Percentiles rank a stretch among this genome's conserved stretches.
Evolutionary conservation across 2,888 invertebrate genomes (phyloP).

Genomic region (Craniophora ligustri): DNA sequence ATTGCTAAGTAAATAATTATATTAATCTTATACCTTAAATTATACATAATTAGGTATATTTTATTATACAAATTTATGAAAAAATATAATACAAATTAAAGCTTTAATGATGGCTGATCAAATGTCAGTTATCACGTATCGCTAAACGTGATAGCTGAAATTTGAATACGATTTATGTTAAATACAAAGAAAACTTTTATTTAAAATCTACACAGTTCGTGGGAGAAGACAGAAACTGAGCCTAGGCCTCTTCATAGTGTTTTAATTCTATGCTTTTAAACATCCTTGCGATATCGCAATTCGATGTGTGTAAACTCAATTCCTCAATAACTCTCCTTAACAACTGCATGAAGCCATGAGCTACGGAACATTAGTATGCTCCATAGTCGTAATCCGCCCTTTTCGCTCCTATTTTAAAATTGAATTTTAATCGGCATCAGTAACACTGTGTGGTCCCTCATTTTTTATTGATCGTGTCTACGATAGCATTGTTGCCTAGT

Average conservation of each 20-base stretch:
- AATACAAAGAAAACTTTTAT: no score
- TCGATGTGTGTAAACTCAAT: slow-evolving; percentile 49
- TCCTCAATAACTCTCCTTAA: slow-evolving; percentile 42
- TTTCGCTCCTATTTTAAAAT: slow-evolving; percentile 3
- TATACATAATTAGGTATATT: no score
- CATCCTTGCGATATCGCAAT: slow-evolving; percentile 59
- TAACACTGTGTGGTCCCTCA: slow-evolving; percentile 65
- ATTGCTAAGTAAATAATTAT: no score
- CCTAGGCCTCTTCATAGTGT: slow-evolving; percentile 10
- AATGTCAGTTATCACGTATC: no score
- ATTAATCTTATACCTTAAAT: no score
- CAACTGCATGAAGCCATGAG: slow-evolving; percentile 51
- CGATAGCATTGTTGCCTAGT: slow-evolving; percentile 59
- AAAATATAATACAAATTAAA: no score
- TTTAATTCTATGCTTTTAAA: slow-evolving; percentile 34
- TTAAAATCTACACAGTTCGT: no score
- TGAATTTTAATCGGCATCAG: slow-evolving; percentile 6
- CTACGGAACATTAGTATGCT: slow-evolving; percentile 14
- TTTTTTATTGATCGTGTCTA: slow-evolving; percentile 64
- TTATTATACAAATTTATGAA: no score
- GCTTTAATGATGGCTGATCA: no score
- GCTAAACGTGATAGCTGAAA: no score
- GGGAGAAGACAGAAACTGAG: no score
- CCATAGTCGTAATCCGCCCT: not conserved
- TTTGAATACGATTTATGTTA: no score